Conservation (phyloP, 2,113 vertebrate species). For the Nannobrachium achirus region DNA sequence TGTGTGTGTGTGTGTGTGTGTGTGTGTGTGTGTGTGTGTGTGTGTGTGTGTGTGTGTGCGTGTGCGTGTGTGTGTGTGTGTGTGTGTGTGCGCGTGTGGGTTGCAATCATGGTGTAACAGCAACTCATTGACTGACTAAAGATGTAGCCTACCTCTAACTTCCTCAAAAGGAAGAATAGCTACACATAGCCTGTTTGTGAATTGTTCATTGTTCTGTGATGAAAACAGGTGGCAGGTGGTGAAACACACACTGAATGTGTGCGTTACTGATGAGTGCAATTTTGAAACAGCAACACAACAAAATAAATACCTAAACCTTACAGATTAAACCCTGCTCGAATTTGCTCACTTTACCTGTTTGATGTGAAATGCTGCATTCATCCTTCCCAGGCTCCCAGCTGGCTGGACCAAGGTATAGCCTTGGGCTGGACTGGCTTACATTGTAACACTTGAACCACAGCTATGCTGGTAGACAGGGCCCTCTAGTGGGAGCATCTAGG, state of each 20-base stretch:
- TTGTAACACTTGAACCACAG: no score
- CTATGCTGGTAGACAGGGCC: constrained; percentile 25
- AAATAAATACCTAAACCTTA: no score
- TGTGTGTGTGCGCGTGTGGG: constrained; percentile 12
- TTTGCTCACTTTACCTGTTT: no score
- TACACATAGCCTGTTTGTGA: background rate
- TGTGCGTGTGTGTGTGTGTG: constrained; percentile 2
- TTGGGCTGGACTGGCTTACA: no score
- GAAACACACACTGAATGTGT: no score
- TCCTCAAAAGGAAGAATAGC: background rate
- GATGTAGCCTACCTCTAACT: no score
- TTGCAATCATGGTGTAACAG: background rate
- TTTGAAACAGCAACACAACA: no score
- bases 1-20: background rate
- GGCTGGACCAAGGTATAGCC: no score
- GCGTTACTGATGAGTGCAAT: no score
- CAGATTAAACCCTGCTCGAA: no score
- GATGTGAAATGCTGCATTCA: no score
- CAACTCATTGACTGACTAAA: background rate
- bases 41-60: constrained; percentile 8
- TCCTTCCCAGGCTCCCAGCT: no score
- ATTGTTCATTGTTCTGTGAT: background rate
- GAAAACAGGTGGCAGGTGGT: background rate
- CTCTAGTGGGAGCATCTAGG: constrained; percentile 45
- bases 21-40: background rate